Evolutionary conservation across 2,113 vertebrate genomes (phyloP).

Genomic region (Menura novaehollandiae): DNA sequence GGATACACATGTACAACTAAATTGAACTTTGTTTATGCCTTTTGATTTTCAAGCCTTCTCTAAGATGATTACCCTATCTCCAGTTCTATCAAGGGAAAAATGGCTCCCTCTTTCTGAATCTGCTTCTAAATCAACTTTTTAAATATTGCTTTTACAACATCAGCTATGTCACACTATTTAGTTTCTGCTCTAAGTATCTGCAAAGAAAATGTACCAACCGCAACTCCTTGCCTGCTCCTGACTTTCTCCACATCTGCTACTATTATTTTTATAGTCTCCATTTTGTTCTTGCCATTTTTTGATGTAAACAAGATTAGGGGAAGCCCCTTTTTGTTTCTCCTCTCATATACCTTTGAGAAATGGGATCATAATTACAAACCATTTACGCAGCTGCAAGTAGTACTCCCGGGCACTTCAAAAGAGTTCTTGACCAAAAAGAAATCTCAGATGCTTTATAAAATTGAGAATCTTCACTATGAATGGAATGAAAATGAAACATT

Average conservation of each 20-base stretch:
- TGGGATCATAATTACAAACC: slow-evolving; percentile 57
- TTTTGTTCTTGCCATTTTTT: slow-evolving; percentile 33
- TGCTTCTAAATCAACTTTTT: slow-evolving; percentile 11
- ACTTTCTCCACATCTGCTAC: not conserved
- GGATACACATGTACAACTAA: slow-evolving; percentile 47
- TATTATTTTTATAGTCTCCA: not conserved
- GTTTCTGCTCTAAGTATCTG: not conserved
- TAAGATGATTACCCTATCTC: slow-evolving; percentile 32
- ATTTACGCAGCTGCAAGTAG: slow-evolving; percentile 17
- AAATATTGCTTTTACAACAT: not conserved
- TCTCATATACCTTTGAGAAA: slow-evolving; percentile 27
- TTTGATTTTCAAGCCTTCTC: slow-evolving; percentile 57
- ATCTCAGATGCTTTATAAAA: not conserved
- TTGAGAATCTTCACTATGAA: not conserved
- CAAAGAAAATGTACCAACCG: slow-evolving; percentile 15
- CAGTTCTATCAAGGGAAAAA: not conserved
- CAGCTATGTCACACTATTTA: not conserved
- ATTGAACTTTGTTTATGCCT: slow-evolving; percentile 52
- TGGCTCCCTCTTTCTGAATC: not conserved
- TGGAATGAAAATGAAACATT: slow-evolving; percentile 16
- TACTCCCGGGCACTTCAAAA: slow-evolving; percentile 40
- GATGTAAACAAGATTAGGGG: slow-evolving; percentile 25
- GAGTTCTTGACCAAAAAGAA: slow-evolving; percentile 12
- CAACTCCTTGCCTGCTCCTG: slow-evolving; percentile 15
- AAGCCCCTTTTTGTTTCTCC: slow-evolving; percentile 35